Conservation (phyloP, 2,797 vertebrate genomes). For the Bryconaethiops microstoma region DNA sequence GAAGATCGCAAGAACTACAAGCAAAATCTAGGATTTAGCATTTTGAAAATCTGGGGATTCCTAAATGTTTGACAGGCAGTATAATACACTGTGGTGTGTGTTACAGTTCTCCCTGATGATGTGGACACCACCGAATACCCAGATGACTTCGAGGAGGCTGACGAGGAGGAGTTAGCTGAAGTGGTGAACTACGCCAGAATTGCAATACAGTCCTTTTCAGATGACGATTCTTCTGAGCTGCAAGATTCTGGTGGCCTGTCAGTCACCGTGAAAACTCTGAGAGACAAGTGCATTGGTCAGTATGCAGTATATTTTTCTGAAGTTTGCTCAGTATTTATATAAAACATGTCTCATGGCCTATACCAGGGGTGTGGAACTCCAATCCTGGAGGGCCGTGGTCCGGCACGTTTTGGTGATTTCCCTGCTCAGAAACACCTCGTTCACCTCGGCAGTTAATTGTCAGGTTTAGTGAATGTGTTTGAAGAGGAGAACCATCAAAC, state of each 20-base stretch:
- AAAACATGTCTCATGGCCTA: not conserved
- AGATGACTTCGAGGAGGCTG: conserved; percentile 80
- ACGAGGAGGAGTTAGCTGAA: conserved; percentile 61
- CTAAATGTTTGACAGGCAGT: not conserved
- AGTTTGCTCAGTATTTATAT: not conserved
- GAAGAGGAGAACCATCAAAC: no score
- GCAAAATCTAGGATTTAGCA: not conserved
- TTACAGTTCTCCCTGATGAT: conserved; percentile 53
- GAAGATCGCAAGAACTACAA: not conserved
- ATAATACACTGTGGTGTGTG: not conserved
- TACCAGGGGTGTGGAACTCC: no score
- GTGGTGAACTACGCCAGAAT: conserved; percentile 60
- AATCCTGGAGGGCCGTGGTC: no score
- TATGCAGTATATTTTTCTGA: conserved; percentile 6
- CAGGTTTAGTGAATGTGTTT: no score
- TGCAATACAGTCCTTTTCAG: conserved; percentile 55
- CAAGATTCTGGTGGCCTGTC: conserved; percentile 66
- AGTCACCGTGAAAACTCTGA: conserved; percentile 71
- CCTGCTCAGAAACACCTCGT: no score
- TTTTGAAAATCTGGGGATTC: not conserved
- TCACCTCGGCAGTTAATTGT: no score
- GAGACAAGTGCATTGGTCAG: conserved; percentile 70
- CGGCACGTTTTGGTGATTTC: no score
- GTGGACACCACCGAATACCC: conserved; percentile 71
- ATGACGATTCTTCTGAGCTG: conserved; percentile 65